These are phyloP conservation scores for Aplochiton taeniatus DNA, from an alignment of 2,797 vertebrate genomes.

Conservation along the genomic window DNA sequence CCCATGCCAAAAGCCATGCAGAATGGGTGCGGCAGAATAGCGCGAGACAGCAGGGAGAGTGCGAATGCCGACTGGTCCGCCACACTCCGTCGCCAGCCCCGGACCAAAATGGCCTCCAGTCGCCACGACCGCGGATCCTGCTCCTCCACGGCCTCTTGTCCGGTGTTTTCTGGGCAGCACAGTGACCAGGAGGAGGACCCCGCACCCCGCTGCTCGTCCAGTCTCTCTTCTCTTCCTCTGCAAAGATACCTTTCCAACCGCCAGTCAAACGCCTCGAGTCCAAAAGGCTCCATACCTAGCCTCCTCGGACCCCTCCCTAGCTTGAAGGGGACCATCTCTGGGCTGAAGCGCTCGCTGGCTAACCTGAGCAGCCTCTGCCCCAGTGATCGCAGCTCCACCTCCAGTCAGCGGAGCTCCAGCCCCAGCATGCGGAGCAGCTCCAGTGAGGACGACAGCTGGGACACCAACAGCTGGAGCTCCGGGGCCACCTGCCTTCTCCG, in stretches of 20 bases:
- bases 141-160: conserved; percentile 74
- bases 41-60: conserved; percentile 1
- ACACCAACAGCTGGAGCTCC: conserved; percentile 80
- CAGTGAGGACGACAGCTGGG: conserved; percentile 77
- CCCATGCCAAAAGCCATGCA: conserved; percentile 32
- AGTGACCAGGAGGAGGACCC: conserved; percentile 68
- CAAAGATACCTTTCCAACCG: conserved; percentile 58
- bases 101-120: conserved; percentile 45
- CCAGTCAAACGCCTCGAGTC: conserved; percentile 22
- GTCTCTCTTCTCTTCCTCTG: conserved; percentile 66
- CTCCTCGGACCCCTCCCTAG: conserved; percentile 50
- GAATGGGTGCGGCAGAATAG: conserved; percentile 30
- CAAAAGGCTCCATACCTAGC: conserved; percentile 17
- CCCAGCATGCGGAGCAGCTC: conserved; percentile 57
- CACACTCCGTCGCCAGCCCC: conserved; percentile 39
- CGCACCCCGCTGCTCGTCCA: conserved; percentile 44
- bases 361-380: conserved; percentile 42
- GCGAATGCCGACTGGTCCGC: conserved; percentile 11
- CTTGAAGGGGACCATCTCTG: conserved; percentile 52
- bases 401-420: conserved; percentile 22
- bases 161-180: conserved; percentile 68
- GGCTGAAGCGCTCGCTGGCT: conserved; percentile 50
- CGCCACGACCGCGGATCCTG: conserved; percentile 69
- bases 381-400: conserved; percentile 29
- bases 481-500: conserved; percentile 75